phyloP scores from a whole-genome alignment of 2,888 invertebrate species.

The Automeris io region DNA sequence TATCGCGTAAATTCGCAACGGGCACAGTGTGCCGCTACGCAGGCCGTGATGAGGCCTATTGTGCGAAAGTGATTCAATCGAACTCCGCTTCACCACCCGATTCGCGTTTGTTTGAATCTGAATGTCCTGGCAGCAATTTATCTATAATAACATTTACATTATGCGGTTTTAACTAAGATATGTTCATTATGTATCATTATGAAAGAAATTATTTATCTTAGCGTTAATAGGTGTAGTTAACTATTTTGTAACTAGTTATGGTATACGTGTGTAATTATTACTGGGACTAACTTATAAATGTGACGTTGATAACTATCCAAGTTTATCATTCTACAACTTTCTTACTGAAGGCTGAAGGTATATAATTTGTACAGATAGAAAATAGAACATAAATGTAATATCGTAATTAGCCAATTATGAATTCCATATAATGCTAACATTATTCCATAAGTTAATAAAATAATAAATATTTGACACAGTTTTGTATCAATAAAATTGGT shows the following conservation, averaged over 20 bases:
- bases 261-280: not conserved
- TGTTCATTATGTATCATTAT: too few species aligned
- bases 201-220: not conserved
- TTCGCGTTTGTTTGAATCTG: slow-evolving; percentile 45
- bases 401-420: too few species aligned
- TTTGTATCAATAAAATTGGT: too few species aligned
- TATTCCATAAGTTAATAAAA: too few species aligned
- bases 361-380: not conserved
- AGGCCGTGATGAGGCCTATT: slow-evolving; percentile 62
- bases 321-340: not conserved
- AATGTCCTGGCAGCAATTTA: slow-evolving; percentile 19
- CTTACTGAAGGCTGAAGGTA: not conserved
- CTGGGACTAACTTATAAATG: not conserved
- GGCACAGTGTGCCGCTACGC: slow-evolving; percentile 43
- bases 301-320: not conserved
- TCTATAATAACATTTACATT: slow-evolving; percentile 13
- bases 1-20: slow-evolving; percentile 60
- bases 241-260: not conserved
- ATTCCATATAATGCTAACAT: too few species aligned
- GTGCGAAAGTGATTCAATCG: slow-evolving; percentile 57
- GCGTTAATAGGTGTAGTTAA: not conserved
- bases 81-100: slow-evolving; percentile 45
- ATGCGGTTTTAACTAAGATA: slow-evolving; percentile 4
- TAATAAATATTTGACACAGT: too few species aligned
- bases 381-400: not conserved